These are phyloP conservation scores for Paragorgia papillata DNA, from an alignment of 92 coral and sea anemone species.

Conservation along the genomic window DNA sequence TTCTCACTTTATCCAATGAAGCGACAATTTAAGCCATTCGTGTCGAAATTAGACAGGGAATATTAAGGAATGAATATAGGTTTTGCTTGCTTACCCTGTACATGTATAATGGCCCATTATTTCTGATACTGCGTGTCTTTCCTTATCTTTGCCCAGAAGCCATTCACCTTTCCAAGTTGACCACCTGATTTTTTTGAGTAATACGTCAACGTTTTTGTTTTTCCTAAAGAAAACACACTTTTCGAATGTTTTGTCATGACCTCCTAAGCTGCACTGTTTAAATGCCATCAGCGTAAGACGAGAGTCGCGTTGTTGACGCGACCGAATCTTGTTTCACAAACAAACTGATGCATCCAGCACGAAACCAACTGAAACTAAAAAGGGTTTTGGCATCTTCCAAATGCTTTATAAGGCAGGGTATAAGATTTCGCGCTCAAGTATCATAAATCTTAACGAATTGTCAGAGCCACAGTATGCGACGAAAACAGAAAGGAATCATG, in stretches of 20 bases:
- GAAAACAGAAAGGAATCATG: slow-evolving; percentile 25
- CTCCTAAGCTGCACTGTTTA: slow-evolving; percentile 6
- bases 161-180: neutral
- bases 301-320: slow-evolving; percentile 37
- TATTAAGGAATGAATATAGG: too few species aligned
- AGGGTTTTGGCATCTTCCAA: slow-evolving; percentile 11
- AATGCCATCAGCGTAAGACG: slow-evolving; percentile 24
- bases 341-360: slow-evolving; percentile 14
- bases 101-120: too few species aligned
- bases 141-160: neutral
- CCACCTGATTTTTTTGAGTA: neutral
- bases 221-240: slow-evolving; percentile 28
- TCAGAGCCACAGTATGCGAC: slow-evolving; percentile 44
- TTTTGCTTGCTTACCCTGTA: slow-evolving; percentile 8
- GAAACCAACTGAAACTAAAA: slow-evolving; percentile 20
- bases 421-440: slow-evolving; percentile 43
- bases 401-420: slow-evolving; percentile 37
- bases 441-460: slow-evolving; percentile 46
- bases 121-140: too few species aligned
- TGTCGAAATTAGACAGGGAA: too few species aligned
- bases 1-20: too few species aligned
- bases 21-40: slow-evolving; percentile 2
- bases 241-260: slow-evolving; percentile 36
- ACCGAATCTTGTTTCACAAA: slow-evolving; percentile 19
- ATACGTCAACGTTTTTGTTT: neutral